Conservation (phyloP, 2,888 invertebrate species). For the Amaurobius ferox region DNA sequence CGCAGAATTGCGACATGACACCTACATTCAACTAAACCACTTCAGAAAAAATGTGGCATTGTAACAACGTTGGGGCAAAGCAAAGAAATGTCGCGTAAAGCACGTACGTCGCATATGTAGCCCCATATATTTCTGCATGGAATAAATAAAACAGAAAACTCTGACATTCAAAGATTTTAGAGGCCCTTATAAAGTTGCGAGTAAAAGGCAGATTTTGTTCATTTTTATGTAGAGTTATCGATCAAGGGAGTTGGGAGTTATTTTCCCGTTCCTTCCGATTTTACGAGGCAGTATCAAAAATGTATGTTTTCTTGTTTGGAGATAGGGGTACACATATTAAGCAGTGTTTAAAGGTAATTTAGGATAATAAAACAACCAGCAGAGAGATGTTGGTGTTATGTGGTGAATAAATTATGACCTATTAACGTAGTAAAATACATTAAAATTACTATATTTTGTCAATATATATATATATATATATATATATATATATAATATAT, state of each 20-base stretch:
- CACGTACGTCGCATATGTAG: conserved; percentile 48
- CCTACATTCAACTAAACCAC: conserved; percentile 27
- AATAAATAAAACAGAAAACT: conserved; percentile 62
- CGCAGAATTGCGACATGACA: too few relatives aligned
- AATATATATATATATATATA: too few relatives aligned
- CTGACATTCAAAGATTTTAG: conserved; percentile 65
- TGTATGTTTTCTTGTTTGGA: conserved; percentile 24
- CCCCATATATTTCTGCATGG: conserved; percentile 45
- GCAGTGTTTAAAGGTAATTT: background rate
- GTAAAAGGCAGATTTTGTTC: background rate
- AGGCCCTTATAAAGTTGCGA: conserved; percentile 38
- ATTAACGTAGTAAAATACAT: too few relatives aligned
- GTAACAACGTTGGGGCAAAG: conserved; percentile 47
- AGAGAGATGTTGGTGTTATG: background rate
- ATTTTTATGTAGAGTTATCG: conserved; percentile 6
- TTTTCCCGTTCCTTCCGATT: conserved; percentile 41
- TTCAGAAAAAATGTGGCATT: conserved; percentile 55
- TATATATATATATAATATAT: too few relatives aligned
- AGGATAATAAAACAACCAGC: background rate
- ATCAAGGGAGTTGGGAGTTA: conserved; percentile 21
- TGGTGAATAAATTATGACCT: too few relatives aligned
- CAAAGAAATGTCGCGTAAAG: conserved; percentile 30
- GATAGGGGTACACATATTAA: background rate
- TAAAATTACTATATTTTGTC: too few relatives aligned
- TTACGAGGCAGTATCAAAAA: conserved; percentile 45